Conservation (phyloP, 2,888 invertebrate species). For the Pandemis cinnamomeana region DNA sequence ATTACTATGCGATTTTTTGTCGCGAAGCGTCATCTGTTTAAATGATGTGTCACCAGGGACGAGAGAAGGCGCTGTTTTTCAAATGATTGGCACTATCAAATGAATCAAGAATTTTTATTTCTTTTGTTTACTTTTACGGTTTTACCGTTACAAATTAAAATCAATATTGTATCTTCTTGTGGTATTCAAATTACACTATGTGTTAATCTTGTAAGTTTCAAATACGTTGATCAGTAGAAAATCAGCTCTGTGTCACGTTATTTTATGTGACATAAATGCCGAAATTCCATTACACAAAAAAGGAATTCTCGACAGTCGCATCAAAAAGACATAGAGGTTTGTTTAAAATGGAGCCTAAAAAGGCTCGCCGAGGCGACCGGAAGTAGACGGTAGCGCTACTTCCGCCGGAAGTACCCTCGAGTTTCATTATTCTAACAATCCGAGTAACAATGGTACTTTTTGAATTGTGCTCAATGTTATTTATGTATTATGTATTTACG, state of each 20-base stretch:
- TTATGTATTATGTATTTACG: background rate
- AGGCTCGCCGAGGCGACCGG: conserved; percentile 47
- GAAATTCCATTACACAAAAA: background rate
- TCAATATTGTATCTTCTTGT: too few species aligned
- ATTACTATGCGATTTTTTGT: too few species aligned
- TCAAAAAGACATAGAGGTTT: conserved; percentile 14
- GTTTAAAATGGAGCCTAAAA: conserved; percentile 35
- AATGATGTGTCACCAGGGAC: too few species aligned
- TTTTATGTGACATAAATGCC: background rate
- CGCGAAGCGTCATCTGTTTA: too few species aligned
- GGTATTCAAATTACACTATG: too few species aligned
- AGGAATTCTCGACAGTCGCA: background rate
- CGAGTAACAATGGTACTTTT: conserved; percentile 48
- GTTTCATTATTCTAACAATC: conserved; percentile 47
- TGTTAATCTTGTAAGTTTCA: too few species aligned
- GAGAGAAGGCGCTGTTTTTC: too few species aligned
- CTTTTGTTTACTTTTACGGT: too few species aligned
- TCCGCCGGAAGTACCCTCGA: conserved; percentile 45
- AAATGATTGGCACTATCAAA: too few species aligned
- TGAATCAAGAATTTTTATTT: too few species aligned
- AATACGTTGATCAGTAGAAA: too few species aligned
- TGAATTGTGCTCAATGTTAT: conserved; percentile 43
- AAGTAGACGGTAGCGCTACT: conserved; percentile 47
- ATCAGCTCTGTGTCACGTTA: background rate
- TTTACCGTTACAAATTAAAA: too few species aligned